Base-by-base conservation (phyloP, 2,797 vertebrate genomes). In the Momotus momota region DNA sequence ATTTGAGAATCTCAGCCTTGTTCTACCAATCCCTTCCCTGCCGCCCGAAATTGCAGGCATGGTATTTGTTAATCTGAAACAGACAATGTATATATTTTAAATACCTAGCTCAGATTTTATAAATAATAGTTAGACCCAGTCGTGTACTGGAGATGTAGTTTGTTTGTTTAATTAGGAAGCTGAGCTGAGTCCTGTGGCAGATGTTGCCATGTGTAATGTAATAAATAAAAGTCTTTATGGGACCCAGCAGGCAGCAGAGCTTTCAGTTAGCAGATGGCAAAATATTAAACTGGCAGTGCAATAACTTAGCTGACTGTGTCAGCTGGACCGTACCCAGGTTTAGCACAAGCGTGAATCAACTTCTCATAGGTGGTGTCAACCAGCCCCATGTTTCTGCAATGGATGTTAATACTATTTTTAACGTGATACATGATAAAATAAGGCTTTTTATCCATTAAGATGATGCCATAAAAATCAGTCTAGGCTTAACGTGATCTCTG, bases 141-240 rank as follows among this genome's bases (percentile, higher is more conserved):
- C 23, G 29, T 95, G 93, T 94, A 94, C 83, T 27, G 14, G 90
- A 27, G 40, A 84, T 89, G 91, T 93, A 94, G 88, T 98, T 94
- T 97, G 94, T 96, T 97, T 97, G 98, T 98, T 98, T 98, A 98
- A 98, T 98, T 97, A 97, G 97, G 92, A 90, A 80, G 74, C 94
- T 54, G 90, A 97, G 94, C 93, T 89, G 93, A 96, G 89, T 96
- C 94, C 85, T 61, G 97, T 86, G 97, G 97, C 98, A 98, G 98
- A 97, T 98, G 98, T 97, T 98, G 97, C 96, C 93, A 86, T 97
- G 97, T 98, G 97, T 98, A 98, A 98, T 97, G 93, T 96, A 97
- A 98, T 98, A 98, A 98, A 98, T 98, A 98, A 98, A 97, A 97
- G 96, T 95, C 98, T 98, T 98, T 98, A 98, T 97, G 97, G 97